A percentile compares a stretch with the other conserved stretches of the same genome.
These are phyloP conservation scores for Syngnathoides biaculeatus DNA, from an alignment of 2,113 vertebrate species.

Conservation along the genomic window DNA sequence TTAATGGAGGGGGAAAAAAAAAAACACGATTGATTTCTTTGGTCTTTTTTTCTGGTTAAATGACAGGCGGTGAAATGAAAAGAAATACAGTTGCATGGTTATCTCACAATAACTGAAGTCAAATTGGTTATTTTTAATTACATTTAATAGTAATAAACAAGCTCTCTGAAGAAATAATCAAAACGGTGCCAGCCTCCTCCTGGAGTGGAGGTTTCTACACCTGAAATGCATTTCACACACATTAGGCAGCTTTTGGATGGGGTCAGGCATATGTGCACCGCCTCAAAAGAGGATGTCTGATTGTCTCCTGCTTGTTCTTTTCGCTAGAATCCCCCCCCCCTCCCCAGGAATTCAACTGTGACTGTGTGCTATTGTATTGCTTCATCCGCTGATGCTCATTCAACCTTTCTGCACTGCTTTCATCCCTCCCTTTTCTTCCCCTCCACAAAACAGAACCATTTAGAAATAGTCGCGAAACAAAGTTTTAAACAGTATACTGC, in stretches of 20 bases:
- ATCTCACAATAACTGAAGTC: conserved; percentile 1
- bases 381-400: conserved; percentile 16
- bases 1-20: conserved; percentile 48
- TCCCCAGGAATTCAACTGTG: conserved; percentile 42
- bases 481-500: no score
- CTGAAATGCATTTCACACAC: neutral
- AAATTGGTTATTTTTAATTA: conserved; percentile 6
- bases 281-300: conserved; percentile 41
- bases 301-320: conserved; percentile 34
- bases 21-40: conserved; percentile 6
- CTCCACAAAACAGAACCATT: no score
- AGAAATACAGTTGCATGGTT: neutral
- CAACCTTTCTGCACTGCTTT: conserved; percentile 5
- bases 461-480: no score
- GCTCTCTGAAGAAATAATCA: conserved; percentile 7
- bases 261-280: conserved; percentile 47
- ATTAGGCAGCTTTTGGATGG: conserved; percentile 50
- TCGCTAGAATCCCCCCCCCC: conserved; percentile 28
- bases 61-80: neutral
- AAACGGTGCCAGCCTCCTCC: neutral
- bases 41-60: conserved; percentile 21
- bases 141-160: neutral
- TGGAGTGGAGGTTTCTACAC: neutral
- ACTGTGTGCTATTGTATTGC: conserved; percentile 38
- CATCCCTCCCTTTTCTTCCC: no score